These are phyloP conservation scores for Cyclophora punctaria DNA, from an alignment of 2,888 invertebrate genomes.

Conservation along the genomic window DNA sequence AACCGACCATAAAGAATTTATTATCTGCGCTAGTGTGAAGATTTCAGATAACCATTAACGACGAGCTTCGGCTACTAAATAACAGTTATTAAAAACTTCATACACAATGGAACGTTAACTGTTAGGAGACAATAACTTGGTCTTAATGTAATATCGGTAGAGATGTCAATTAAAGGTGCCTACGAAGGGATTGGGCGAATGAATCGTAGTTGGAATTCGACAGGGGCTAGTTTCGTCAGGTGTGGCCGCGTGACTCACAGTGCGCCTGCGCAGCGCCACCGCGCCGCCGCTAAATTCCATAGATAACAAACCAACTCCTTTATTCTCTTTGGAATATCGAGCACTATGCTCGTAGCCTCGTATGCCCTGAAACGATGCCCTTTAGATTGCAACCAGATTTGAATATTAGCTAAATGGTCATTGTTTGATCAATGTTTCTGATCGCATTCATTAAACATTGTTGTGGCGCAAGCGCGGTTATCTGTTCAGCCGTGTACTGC, in stretches of 20 bases:
- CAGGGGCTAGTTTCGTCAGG: conserved; percentile 60
- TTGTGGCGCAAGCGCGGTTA: no score
- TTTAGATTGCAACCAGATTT: conserved; percentile 50
- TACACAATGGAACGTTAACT: no score
- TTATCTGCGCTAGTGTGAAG: no score
- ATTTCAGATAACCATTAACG: no score
- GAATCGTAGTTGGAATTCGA: conserved; percentile 44
- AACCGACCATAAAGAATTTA: no score
- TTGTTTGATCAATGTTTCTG: conserved; percentile 19
- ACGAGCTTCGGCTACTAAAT: no score
- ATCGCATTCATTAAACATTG: not conserved
- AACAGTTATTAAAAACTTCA: no score
- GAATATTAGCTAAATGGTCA: conserved; percentile 38
- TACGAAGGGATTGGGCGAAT: conserved; percentile 19
- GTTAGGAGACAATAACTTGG: not conserved
- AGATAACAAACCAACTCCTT: conserved; percentile 63
- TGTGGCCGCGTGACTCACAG: conserved; percentile 63
- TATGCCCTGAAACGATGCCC: conserved; percentile 51
- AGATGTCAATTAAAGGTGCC: conserved; percentile 36
- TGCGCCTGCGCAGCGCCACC: conserved; percentile 35
- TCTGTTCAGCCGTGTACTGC: no score
- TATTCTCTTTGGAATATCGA: conserved; percentile 50
- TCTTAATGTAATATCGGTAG: conserved; percentile 6
- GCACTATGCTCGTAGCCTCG: conserved; percentile 25
- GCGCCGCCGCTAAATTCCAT: conserved; percentile 59